Conservation (phyloP, 2,113 vertebrate species). For the Lasiurus cinereus region DNA sequence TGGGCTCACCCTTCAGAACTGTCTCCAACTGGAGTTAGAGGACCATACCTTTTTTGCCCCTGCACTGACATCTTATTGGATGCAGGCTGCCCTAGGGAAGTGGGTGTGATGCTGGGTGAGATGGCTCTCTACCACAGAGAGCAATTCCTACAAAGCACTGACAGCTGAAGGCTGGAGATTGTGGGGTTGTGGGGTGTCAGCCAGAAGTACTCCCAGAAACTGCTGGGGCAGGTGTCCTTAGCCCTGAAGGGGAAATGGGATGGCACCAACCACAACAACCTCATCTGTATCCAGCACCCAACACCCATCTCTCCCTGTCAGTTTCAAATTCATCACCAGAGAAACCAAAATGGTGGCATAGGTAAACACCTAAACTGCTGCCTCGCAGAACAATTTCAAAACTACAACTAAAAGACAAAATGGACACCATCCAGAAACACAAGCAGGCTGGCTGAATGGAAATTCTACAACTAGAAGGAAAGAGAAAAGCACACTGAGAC, state of each 20-base stretch:
- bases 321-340: not conserved
- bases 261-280: not conserved
- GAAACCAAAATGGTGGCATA: too few species aligned
- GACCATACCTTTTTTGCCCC: not conserved
- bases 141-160: not conserved
- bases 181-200: not conserved
- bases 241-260: too few species aligned
- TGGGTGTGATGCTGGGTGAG: not conserved
- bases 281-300: not conserved
- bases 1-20: not conserved
- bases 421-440: too few species aligned
- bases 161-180: not conserved
- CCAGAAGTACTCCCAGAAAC: not conserved
- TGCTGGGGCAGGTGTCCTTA: not conserved
- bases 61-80: not conserved
- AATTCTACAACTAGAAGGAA: too few species aligned
- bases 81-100: not conserved
- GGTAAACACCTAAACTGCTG: too few species aligned
- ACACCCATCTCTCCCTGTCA: not conserved
- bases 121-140: not conserved
- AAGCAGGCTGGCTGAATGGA: too few species aligned
- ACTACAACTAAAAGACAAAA: too few species aligned
- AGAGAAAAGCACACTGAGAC: too few species aligned
- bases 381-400: too few species aligned
- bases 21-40: not conserved